Base-by-base conservation (phyloP, 2,797 vertebrate genomes). In the Anolis apletophallus region DNA sequence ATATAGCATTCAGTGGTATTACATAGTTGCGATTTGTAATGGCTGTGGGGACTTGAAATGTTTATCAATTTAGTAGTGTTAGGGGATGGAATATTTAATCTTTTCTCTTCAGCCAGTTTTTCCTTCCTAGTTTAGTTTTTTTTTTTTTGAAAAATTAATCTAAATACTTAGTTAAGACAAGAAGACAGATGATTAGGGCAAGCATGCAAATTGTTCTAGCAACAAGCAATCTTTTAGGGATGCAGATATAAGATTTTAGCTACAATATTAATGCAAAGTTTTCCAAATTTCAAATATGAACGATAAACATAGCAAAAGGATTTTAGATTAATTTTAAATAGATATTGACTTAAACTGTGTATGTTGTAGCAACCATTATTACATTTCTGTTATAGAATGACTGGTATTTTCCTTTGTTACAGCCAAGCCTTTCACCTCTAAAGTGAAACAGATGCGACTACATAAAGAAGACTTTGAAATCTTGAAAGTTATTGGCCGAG, bases 391-490 rank as follows among this genome's bases (percentile, higher is more conserved):
- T 94, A 11, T 12, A 84, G 55, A 95, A 81, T 94, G 9, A 93
- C 89, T 83, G 29, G 46, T 91, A 34, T 88, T 92, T 79, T 75
- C n/a, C 74, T 95, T 90, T 94, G 3, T 96, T 95, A 87, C 97
- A 99, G 99, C 98, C 85, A 99, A 99, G 97, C 97, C 98, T 72
- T 99, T 99, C 96, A 98, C 98, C 77, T 97, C 97, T 93, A 99
- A 98, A 95, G 98, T 99, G 93, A 99, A 99, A 96, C 98, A 99
- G 96, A 98, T 99, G 98, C 96, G 98, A 83, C 96, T 99, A 80
- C 98, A 98, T 95, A 99, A 98, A 94, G 99, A 99, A 95, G 99
- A 99, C 95, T 99, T 99, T 96, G 99, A 99, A 96, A 99, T 99
- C 94, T 96, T 99, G 85, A 99, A 99, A 93, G 99, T 99, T 95